Conservation (phyloP, 64 coral and sea anemone genomes). For the Porites australiensis region DNA sequence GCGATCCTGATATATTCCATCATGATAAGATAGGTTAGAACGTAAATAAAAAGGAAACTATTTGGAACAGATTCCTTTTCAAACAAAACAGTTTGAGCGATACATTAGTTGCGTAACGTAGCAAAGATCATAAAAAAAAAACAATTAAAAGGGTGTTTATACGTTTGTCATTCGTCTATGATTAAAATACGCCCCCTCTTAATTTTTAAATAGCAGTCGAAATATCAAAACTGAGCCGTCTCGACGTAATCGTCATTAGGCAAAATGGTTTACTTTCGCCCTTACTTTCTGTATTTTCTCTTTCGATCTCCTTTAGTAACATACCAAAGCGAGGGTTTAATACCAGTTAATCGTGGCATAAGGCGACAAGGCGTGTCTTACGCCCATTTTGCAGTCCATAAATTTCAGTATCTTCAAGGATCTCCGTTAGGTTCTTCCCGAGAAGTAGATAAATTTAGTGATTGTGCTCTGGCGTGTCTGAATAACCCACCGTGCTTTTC, state of each 20-base stretch:
- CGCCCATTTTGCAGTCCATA: slow-evolving; percentile 4
- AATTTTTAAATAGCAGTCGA: neutral
- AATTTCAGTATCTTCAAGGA: slow-evolving; percentile 19
- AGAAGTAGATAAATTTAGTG: neutral
- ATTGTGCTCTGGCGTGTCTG: slow-evolving; percentile 21
- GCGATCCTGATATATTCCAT: no score
- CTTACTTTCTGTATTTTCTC: neutral
- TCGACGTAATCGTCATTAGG: no score
- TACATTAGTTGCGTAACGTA: no score
- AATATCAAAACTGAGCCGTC: neutral
- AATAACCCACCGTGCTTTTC: slow-evolving; percentile 25
- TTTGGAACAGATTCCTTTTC: no score
- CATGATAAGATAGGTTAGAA: no score
- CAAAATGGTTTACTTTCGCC: neutral
- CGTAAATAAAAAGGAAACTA: no score
- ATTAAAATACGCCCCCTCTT: no score
- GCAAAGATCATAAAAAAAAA: no score
- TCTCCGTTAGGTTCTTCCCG: neutral
- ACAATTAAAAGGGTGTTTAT: no score
- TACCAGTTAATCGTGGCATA: neutral
- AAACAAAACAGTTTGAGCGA: no score
- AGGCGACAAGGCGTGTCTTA: neutral
- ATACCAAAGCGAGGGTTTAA: neutral
- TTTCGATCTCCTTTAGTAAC: neutral
- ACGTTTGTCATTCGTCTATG: no score